Percentiles rank a stretch among this genome's conserved stretches.
Conservation (phyloP, 2,888 invertebrate species). For the Alviniconcha strummeri region DNA sequence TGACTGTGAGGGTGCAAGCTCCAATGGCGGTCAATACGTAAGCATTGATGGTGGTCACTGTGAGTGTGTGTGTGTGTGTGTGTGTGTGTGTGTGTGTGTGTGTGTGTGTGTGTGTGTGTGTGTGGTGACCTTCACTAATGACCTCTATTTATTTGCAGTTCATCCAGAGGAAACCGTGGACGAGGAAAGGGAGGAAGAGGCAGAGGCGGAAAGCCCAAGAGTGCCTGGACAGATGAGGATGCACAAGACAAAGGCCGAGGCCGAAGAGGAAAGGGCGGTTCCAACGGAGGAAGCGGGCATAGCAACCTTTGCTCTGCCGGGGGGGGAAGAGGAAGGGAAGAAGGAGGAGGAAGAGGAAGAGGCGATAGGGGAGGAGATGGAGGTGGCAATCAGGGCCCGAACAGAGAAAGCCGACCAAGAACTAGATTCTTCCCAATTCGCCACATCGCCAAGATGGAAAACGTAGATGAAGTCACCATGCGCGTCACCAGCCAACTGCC, state of each 20-base stretch:
- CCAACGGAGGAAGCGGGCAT: neutral
- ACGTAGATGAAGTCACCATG: conserved; percentile 30
- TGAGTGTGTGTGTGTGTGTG: too few species aligned
- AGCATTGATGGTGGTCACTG: too few species aligned
- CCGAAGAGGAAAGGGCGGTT: neutral
- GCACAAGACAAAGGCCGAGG: neutral
- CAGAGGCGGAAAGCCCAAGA: too few species aligned
- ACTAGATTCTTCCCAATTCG: neutral
- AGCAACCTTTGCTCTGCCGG: neutral
- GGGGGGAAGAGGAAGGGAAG: neutral
- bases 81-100: too few species aligned
- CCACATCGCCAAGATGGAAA: neutral
- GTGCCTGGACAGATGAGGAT: too few species aligned
- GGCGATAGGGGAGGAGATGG: neutral
- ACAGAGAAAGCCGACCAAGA: conserved; percentile 1
- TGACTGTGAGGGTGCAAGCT: too few species aligned
- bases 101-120: too few species aligned
- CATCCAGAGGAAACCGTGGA: too few species aligned
- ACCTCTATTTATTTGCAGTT: too few species aligned
- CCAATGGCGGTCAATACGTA: too few species aligned
- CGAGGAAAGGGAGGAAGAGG: too few species aligned
- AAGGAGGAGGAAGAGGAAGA: neutral
- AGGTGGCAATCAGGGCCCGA: neutral
- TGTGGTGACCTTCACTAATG: too few species aligned
- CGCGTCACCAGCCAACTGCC: conserved; percentile 31